Percentiles rank a stretch among this genome's conserved stretches.
Evolutionary conservation across 2,888 invertebrate species (phyloP).

Genomic region (Pseudeuparius sepicola): DNA sequence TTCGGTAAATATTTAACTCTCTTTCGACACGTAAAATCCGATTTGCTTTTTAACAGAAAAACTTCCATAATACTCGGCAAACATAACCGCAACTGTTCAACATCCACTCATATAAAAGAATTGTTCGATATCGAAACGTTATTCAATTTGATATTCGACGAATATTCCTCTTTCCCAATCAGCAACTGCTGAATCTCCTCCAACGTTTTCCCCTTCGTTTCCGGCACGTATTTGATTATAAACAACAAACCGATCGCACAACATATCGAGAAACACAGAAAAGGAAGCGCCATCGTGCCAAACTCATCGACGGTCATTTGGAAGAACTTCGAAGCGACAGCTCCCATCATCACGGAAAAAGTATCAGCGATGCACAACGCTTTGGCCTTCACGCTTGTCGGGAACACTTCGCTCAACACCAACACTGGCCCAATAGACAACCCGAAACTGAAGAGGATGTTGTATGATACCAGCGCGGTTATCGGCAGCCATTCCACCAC

Average conservation of each 20-base stretch:
- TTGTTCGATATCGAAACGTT: conserved; percentile 14
- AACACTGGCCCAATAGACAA: conserved; percentile 44
- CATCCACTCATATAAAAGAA: conserved; percentile 16
- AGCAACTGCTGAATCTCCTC: conserved; percentile 55
- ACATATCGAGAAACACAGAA: conserved; percentile 52
- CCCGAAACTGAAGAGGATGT: conserved; percentile 43
- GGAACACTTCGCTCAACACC: conserved; percentile 45
- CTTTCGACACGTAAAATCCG: too few relatives aligned
- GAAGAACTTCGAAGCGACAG: conserved; percentile 41
- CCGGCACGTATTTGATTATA: conserved; percentile 50
- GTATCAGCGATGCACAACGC: conserved; percentile 47
- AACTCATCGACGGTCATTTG: conserved; percentile 44
- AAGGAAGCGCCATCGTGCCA: conserved; percentile 50
- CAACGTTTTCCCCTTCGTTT: conserved; percentile 61
- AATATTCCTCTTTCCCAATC: conserved; percentile 34
- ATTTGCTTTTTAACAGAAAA: too few relatives aligned
- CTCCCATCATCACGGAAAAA: conserved; percentile 41
- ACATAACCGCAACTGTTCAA: too few relatives aligned
- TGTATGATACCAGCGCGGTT: conserved; percentile 40
- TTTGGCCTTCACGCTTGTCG: conserved; percentile 45
- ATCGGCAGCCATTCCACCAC: conserved; percentile 42
- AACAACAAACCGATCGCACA: conserved; percentile 51
- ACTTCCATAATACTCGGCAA: too few relatives aligned
- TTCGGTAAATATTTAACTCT: too few relatives aligned
- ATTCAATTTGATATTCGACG: conserved; percentile 16